These are phyloP conservation scores for Pungitius pungitius DNA, from an alignment of 2,113 vertebrate species.

Conservation along the genomic window DNA sequence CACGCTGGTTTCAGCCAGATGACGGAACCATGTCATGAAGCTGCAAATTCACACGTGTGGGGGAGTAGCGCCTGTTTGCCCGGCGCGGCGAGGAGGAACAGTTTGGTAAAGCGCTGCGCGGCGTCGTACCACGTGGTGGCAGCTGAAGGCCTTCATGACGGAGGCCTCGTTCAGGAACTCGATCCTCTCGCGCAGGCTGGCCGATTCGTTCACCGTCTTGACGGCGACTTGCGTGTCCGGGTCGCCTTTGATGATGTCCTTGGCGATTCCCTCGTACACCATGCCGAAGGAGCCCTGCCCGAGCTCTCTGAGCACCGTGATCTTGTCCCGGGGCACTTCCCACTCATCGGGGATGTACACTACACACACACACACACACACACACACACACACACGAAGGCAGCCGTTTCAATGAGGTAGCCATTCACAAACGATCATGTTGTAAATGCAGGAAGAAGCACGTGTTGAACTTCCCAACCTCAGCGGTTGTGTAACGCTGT, in stretches of 20 bases:
- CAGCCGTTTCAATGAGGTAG: neutral
- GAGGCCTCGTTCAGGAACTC: slow-evolving; percentile 98
- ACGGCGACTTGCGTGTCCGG: slow-evolving; percentile 89
- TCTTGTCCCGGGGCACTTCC: slow-evolving; percentile 96
- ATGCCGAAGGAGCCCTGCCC: slow-evolving; percentile 98
- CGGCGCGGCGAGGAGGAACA: neutral
- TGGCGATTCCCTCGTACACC: slow-evolving; percentile 96
- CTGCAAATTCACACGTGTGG: neutral
- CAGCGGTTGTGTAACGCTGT: neutral
- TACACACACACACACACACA: too few relatives aligned
- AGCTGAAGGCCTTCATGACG: slow-evolving; percentile 97
- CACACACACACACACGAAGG: too few relatives aligned
- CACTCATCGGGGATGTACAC: slow-evolving; percentile 97
- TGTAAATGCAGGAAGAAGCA: neutral
- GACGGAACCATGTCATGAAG: slow-evolving; percentile 10
- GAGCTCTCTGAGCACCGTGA: slow-evolving; percentile 88
- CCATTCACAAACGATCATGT: neutral
- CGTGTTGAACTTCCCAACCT: neutral
- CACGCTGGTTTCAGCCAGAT: slow-evolving; percentile 10
- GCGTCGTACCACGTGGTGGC: slow-evolving; percentile 93
- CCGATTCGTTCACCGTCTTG: slow-evolving; percentile 95
- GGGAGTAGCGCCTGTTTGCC: neutral
- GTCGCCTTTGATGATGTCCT: slow-evolving; percentile 93
- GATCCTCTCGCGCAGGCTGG: slow-evolving; percentile 94
- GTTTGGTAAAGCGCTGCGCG: neutral